These are phyloP conservation scores for Ruditapes philippinarum DNA, from an alignment of 1,140 invertebrate genomes.

Conservation along the genomic window DNA sequence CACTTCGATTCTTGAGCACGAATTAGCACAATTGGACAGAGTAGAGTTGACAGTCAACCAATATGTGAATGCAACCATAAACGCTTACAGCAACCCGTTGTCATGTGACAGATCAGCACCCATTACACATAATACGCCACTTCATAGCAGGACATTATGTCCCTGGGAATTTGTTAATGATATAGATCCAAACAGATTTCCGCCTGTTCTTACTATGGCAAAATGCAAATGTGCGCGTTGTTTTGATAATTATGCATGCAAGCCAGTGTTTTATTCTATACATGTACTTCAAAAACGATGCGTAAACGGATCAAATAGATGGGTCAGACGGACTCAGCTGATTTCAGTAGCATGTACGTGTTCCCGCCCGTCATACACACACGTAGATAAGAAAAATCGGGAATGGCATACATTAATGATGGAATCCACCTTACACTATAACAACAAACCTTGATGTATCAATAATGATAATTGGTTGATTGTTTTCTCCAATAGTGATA, in stretches of 20 bases:
- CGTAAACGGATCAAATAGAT: constrained; percentile 12
- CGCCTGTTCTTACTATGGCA: constrained; percentile 40
- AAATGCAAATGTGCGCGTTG: constrained; percentile 49
- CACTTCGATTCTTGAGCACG: no score
- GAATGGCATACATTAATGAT: no score
- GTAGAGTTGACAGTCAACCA: constrained; percentile 8
- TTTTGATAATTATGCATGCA: constrained; percentile 57
- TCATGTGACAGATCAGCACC: constrained; percentile 15
- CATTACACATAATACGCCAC: constrained; percentile 1
- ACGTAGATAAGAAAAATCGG: constrained; percentile 41
- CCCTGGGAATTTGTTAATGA: constrained; percentile 58
- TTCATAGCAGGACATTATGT: no score
- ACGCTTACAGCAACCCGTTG: constrained; percentile 8
- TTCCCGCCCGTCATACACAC: neutral
- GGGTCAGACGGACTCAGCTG: constrained; percentile 38
- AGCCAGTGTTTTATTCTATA: constrained; percentile 57
- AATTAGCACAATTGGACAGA: no score
- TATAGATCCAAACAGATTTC: constrained; percentile 45
- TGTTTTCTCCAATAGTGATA: no score
- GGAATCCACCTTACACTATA: no score
- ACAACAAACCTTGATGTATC: no score
- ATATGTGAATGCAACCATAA: constrained; percentile 39
- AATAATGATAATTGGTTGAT: no score
- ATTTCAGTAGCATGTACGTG: constrained; percentile 61
- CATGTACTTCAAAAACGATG: constrained; percentile 45